A percentile compares a stretch with the other conserved stretches of the same genome.
These are phyloP conservation scores for Danionella dracula DNA, from an alignment of 2,797 vertebrate species.

Conservation along the genomic window DNA sequence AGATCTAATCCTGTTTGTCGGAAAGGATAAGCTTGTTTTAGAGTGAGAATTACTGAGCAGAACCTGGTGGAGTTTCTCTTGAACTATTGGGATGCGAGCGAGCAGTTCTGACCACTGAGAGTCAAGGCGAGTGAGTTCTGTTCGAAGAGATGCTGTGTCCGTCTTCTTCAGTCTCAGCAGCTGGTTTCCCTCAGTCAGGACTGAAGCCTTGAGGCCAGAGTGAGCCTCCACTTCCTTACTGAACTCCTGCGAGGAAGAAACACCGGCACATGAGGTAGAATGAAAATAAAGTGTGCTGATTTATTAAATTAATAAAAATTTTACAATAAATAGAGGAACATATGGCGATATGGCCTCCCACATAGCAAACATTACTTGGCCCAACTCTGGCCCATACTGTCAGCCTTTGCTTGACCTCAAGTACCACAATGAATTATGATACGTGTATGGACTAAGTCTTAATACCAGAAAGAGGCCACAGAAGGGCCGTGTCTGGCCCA, in stretches of 20 bases:
- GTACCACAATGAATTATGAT: no score
- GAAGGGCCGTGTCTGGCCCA: no score
- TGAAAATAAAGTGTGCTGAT: no score
- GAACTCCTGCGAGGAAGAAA: slow-evolving; percentile 76
- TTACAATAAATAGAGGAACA: no score
- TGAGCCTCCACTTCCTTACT: slow-evolving; percentile 95
- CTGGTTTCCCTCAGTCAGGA: slow-evolving; percentile 87
- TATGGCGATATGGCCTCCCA: no score
- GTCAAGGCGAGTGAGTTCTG: slow-evolving; percentile 81
- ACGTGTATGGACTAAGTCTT: no score
- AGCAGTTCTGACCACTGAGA: slow-evolving; percentile 88
- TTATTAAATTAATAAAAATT: no score
- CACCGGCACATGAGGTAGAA: no score
- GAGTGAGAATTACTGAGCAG: slow-evolving; percentile 11
- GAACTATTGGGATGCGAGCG: slow-evolving; percentile 83
- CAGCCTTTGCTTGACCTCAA: no score
- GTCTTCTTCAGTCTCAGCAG: slow-evolving; percentile 88
- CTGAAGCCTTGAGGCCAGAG: slow-evolving; percentile 85
- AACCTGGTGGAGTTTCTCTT: slow-evolving; percentile 99
- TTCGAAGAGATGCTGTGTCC: slow-evolving; percentile 81
- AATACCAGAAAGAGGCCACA: no score
- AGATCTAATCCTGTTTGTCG: slow-evolving; percentile 47
- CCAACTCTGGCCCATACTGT: no score
- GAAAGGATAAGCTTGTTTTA: slow-evolving; percentile 37
- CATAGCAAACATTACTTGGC: no score